Evolutionary conservation across 2,888 invertebrate genomes (phyloP).

Genomic region (Leptopilina drosophilae): DNA sequence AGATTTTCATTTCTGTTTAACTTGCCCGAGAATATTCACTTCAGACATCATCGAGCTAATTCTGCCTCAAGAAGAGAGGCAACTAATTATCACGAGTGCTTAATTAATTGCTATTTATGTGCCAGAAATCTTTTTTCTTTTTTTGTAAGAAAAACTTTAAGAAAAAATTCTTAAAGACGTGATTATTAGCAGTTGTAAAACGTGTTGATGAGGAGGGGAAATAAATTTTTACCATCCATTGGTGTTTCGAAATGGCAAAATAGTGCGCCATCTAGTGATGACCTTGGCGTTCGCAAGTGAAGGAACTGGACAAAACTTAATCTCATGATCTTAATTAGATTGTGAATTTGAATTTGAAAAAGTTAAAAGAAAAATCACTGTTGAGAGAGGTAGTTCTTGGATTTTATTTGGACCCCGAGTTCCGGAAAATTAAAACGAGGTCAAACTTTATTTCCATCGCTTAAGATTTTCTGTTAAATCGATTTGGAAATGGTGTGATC

Average conservation of each 20-base stretch:
- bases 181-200: too few relatives aligned
- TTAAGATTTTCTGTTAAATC: constrained; percentile 41
- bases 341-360: background rate
- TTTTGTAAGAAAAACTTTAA: too few relatives aligned
- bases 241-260: background rate
- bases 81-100: constrained; percentile 15
- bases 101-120: constrained; percentile 46
- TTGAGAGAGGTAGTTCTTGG: background rate
- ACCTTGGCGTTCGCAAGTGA: background rate
- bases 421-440: background rate
- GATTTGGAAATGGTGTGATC: background rate
- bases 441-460: constrained; percentile 32
- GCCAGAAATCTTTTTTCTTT: background rate
- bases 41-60: constrained; percentile 5
- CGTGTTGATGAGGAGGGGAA: too few relatives aligned
- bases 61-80: constrained; percentile 37
- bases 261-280: background rate
- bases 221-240: too few relatives aligned
- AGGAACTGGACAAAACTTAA: background rate
- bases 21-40: constrained; percentile 15
- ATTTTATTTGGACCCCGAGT: background rate
- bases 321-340: background rate
- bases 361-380: background rate
- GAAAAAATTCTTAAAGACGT: too few relatives aligned
- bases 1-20: constrained; percentile 34